phyloP scores from a whole-genome alignment of 2,113 vertebrate species.

The Halcyon malimbica region DNA sequence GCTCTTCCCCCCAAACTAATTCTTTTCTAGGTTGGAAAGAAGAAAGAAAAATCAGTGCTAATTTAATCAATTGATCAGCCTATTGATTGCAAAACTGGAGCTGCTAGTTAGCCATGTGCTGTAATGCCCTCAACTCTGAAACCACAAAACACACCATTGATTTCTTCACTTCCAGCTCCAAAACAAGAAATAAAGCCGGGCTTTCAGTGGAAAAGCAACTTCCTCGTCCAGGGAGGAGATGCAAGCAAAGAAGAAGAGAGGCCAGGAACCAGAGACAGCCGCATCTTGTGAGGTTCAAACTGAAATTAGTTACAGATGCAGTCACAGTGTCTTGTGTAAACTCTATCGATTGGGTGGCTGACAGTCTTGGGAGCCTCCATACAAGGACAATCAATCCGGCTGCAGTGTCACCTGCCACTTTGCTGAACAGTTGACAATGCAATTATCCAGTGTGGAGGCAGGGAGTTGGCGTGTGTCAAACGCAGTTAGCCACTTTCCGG shows the following conservation, averaged over 20 bases:
- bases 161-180: slow-evolving; percentile 74
- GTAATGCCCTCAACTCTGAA: slow-evolving; percentile 75
- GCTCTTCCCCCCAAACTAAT: slow-evolving; percentile 66
- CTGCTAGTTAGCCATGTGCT: slow-evolving; percentile 76
- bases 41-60: slow-evolving; percentile 81
- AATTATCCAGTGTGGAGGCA: slow-evolving; percentile 89
- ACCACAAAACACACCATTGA: slow-evolving; percentile 72
- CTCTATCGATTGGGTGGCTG: slow-evolving; percentile 85
- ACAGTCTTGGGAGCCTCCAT: slow-evolving; percentile 81
- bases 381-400: slow-evolving; percentile 79
- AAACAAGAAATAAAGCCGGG: slow-evolving; percentile 38
- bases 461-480: slow-evolving; percentile 88
- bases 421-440: slow-evolving; percentile 87
- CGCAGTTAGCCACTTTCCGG: slow-evolving; percentile 84
- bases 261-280: slow-evolving; percentile 27
- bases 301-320: slow-evolving; percentile 88
- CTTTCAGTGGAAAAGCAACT: slow-evolving; percentile 40
- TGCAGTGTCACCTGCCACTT: slow-evolving; percentile 87
- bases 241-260: slow-evolving; percentile 21
- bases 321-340: slow-evolving; percentile 84
- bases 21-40: slow-evolving; percentile 72
- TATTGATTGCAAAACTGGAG: slow-evolving; percentile 83
- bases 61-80: slow-evolving; percentile 89
- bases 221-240: neutral
- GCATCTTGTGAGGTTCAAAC: slow-evolving; percentile 76